Conservation (phyloP, 2,888 invertebrate species). For the Gortyna flavago region DNA sequence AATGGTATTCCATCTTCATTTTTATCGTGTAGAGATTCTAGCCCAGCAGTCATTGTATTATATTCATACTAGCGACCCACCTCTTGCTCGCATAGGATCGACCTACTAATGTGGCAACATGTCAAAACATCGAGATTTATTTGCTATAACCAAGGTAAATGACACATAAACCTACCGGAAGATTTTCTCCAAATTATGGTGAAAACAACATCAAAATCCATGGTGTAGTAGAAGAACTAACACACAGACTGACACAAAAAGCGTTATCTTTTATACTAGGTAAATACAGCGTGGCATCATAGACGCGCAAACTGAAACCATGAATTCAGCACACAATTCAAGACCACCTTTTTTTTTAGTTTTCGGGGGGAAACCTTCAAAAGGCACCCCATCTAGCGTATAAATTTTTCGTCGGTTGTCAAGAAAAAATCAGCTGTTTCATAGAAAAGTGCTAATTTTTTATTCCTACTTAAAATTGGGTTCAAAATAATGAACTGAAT, state of each 20-base stretch:
- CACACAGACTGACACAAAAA: not conserved
- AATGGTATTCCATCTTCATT: not conserved
- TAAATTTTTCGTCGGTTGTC: not conserved
- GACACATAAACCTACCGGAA: not conserved
- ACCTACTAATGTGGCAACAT: not conserved
- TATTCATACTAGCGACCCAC: constrained; percentile 8
- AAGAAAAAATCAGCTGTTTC: not conserved
- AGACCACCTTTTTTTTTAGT: not conserved
- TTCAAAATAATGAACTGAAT: too few relatives aligned
- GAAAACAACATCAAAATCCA: not conserved
- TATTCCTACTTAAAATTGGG: too few relatives aligned
- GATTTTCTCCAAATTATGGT: not conserved
- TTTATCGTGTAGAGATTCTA: constrained; percentile 26
- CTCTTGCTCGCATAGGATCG: not conserved
- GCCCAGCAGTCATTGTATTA: constrained; percentile 19
- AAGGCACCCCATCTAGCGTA: not conserved
- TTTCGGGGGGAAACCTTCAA: too few relatives aligned
- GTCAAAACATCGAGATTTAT: not conserved
- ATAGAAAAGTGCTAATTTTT: too few relatives aligned
- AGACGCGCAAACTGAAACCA: not conserved
- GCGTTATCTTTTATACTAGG: not conserved
- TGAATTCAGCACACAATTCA: not conserved
- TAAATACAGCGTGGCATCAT: too few relatives aligned
- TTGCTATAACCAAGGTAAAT: not conserved
- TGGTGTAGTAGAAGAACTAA: not conserved